Percentiles rank a stretch among this genome's conserved stretches.
These are phyloP conservation scores for Hycleus cichorii DNA, from an alignment of 1,140 invertebrate species.

Conservation along the genomic window DNA sequence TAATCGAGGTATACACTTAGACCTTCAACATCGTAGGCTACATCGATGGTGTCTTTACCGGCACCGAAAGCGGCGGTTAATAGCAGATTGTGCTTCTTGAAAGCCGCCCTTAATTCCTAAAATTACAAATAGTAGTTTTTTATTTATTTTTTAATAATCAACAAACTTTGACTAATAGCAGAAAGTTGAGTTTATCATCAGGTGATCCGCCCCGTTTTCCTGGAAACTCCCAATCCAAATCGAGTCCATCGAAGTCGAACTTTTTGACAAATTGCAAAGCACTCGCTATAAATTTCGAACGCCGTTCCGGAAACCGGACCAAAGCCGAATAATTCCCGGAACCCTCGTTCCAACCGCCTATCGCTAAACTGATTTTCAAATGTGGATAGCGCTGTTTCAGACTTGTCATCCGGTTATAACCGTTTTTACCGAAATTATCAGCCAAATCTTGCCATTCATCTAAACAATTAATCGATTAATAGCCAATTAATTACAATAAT, in stretches of 20 bases:
- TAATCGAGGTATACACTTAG: conserved; percentile 70
- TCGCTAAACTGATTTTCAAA: conserved; percentile 69
- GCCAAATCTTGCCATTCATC: conserved; percentile 71
- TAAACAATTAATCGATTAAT: conserved; percentile 29
- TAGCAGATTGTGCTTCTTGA: conserved; percentile 52
- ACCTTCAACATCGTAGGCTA: conserved; percentile 66
- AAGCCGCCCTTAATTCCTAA: conserved; percentile 56
- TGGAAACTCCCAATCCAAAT: conserved; percentile 82
- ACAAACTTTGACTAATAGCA: conserved; percentile 60
- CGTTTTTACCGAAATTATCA: conserved; percentile 64
- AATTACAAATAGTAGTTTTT: conserved; percentile 1
- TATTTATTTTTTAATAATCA: conserved; percentile 1
- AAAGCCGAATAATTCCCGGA: conserved; percentile 71
- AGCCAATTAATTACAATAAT: neutral
- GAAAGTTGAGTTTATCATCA: conserved; percentile 71
- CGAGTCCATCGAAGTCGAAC: conserved; percentile 75
- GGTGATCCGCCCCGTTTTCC: conserved; percentile 62
- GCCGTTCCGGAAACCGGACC: conserved; percentile 49
- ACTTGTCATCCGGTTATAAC: conserved; percentile 59
- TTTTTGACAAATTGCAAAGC: conserved; percentile 52
- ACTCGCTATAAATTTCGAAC: conserved; percentile 58
- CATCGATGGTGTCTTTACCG: conserved; percentile 59
- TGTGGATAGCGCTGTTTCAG: conserved; percentile 62
- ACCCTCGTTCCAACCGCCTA: conserved; percentile 87
- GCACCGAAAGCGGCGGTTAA: conserved; percentile 72